Percentiles rank a stretch among this genome's conserved stretches.
Evolutionary conservation across 2,797 vertebrate genomes (phyloP).

Genomic region (Pogonophryne albipinna): DNA sequence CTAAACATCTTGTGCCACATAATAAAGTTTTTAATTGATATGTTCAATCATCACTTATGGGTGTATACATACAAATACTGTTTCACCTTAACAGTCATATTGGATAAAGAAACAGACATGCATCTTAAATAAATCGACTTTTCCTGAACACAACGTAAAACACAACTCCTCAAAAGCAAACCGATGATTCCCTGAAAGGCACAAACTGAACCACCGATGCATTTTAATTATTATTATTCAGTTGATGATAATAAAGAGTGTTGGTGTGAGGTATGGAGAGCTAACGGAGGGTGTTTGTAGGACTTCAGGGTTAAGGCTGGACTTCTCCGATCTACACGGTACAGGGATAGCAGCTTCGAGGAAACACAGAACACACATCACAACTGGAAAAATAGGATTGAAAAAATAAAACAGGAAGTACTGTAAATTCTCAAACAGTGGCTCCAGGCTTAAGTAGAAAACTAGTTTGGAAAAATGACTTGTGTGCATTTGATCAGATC

Average conservation of each 20-base stretch:
- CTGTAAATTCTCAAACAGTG: slow-evolving; percentile 60
- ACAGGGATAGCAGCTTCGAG: slow-evolving; percentile 75
- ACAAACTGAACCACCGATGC: slow-evolving; percentile 47
- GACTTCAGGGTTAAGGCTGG: slow-evolving; percentile 65
- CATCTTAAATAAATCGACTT: neutral
- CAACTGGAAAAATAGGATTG: slow-evolving; percentile 58
- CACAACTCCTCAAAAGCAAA: neutral
- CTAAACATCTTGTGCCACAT: too few species aligned
- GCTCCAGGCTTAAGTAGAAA: neutral
- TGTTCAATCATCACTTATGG: too few species aligned
- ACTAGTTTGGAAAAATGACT: neutral
- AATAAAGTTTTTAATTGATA: too few species aligned
- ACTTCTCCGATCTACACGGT: slow-evolving; percentile 61
- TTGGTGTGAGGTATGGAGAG: slow-evolving; percentile 30
- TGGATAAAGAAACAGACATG: neutral
- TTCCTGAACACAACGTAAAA: neutral
- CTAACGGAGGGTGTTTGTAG: slow-evolving; percentile 26
- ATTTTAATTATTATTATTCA: neutral
- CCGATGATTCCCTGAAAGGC: slow-evolving; percentile 37
- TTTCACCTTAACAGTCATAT: too few species aligned
- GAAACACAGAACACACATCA: slow-evolving; percentile 62
- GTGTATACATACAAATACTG: too few species aligned
- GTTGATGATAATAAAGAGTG: slow-evolving; percentile 14
- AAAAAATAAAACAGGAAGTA: slow-evolving; percentile 39
- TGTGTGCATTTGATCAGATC: neutral